Base-by-base conservation (phyloP, 2,888 invertebrate species). In the Pedicia rivosa region DNA sequence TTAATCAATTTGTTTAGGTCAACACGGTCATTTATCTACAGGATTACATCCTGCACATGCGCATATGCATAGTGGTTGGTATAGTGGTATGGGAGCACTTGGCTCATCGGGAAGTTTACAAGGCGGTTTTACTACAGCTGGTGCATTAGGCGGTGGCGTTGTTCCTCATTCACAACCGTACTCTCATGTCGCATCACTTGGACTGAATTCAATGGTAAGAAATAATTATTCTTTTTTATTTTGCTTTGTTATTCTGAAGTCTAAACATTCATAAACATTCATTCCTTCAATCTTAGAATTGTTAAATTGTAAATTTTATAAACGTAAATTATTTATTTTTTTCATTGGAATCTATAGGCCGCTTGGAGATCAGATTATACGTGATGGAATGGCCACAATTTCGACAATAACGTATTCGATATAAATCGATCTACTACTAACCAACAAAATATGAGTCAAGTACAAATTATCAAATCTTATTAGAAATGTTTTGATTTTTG, bases 361-460 rank as follows among this genome's bases (percentile, higher is more conserved):
- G 80, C 86, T 56, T 87, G 87, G 87, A 75, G 87, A 66, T 80
- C 84, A 55, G 87, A 87, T 65, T 87, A 87, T 66, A 84, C 87
- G 81, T 87, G 86, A 87, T 84, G 78, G 62, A 61, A 57, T 50
- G 56, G 58, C 47, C 59, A 59, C 50, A 59, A 32, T 32, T 32
- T 32, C 19, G 32, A 32, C 20, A 32, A 32, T 32, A n/a, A n/a
- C n/a, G n/a, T n/a, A n/a, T n/a, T 24, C 22, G 22, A 33, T 14
- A 14, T 24, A 22, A 20, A 22, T 22, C 22, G 25, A 26, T 35
- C 35, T 26, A 15, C 35, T 20, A 35, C 8, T 10, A 8, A 25
- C 16, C 25, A 35, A 33, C 20, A 33, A 25, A 40, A 34, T 37
- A 37, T 35, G 30, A 40, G 34, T 26, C 40, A 40, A 40, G 40